Conservation (phyloP, 2,888 invertebrate species). For the Smittia aterrima region DNA sequence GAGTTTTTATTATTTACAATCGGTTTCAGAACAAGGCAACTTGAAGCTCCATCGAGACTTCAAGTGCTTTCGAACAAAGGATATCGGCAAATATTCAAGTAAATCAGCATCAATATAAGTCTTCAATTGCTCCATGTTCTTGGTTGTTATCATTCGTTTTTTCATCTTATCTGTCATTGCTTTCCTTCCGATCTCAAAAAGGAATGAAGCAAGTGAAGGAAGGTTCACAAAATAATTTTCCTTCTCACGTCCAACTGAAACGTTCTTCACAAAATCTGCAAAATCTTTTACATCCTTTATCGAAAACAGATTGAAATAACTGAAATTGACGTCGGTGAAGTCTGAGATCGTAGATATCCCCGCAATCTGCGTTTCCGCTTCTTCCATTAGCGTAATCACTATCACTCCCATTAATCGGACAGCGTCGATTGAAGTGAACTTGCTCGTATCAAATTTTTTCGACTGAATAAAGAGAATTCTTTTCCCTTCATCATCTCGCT, state of each 20-base stretch:
- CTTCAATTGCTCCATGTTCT: slow-evolving; percentile 15
- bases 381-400: slow-evolving; percentile 4
- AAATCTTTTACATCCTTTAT: slow-evolving; percentile 21
- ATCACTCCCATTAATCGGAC: slow-evolving; percentile 17
- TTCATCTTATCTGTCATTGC: slow-evolving; percentile 28
- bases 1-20: too few species aligned
- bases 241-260: slow-evolving; percentile 26
- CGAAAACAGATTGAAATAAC: slow-evolving; percentile 29
- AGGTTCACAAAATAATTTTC: slow-evolving; percentile 38
- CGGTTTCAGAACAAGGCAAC: too few species aligned
- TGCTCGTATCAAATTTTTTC: slow-evolving; percentile 16
- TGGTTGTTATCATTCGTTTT: slow-evolving; percentile 22
- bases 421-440: slow-evolving; percentile 24
- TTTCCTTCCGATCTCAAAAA: slow-evolving; percentile 18
- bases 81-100: too few species aligned
- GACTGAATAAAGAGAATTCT: slow-evolving; percentile 31
- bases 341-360: slow-evolving; percentile 28
- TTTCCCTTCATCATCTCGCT: slow-evolving; percentile 27
- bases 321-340: slow-evolving; percentile 5
- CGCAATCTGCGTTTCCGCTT: slow-evolving; percentile 36
- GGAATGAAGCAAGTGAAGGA: slow-evolving; percentile 12
- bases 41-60: too few species aligned
- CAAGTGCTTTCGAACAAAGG: too few species aligned
- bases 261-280: slow-evolving; percentile 18
- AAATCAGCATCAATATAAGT: neutral